These are phyloP conservation scores for Corythaixoides concolor DNA, from an alignment of 2,113 vertebrate species.

Conservation along the genomic window DNA sequence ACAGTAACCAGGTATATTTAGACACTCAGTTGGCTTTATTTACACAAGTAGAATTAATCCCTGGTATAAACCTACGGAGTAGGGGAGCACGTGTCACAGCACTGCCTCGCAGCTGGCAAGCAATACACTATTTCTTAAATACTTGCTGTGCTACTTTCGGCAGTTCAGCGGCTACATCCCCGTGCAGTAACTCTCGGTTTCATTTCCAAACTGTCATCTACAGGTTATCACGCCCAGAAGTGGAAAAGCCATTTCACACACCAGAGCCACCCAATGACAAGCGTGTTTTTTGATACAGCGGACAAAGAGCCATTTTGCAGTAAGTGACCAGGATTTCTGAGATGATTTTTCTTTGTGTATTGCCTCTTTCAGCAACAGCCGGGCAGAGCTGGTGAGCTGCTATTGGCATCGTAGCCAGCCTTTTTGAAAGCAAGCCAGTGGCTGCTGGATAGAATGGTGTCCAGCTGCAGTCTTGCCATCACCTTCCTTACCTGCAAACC, in stretches of 20 bases:
- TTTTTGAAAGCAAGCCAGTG: background rate
- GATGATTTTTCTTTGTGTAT: background rate
- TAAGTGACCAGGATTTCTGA: conserved; percentile 71
- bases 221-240: conserved; percentile 84
- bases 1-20: background rate
- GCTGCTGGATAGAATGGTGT: background rate
- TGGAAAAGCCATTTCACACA: conserved; percentile 82
- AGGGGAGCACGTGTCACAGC: background rate
- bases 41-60: background rate
- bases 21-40: background rate
- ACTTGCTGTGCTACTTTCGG: background rate
- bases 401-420: background rate
- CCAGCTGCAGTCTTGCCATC: background rate
- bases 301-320: conserved; percentile 84
- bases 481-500: background rate
- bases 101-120: background rate
- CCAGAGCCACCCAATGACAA: conserved; percentile 74
- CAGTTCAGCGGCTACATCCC: background rate
- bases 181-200: background rate
- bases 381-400: background rate
- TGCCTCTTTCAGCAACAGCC: background rate
- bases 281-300: conserved; percentile 87
- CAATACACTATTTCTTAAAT: background rate
- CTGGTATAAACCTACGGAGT: background rate
- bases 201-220: conserved; percentile 16